These are phyloP conservation scores for Phymorhynchus buccinoides DNA, from an alignment of 1,140 invertebrate genomes.

Conservation along the genomic window DNA sequence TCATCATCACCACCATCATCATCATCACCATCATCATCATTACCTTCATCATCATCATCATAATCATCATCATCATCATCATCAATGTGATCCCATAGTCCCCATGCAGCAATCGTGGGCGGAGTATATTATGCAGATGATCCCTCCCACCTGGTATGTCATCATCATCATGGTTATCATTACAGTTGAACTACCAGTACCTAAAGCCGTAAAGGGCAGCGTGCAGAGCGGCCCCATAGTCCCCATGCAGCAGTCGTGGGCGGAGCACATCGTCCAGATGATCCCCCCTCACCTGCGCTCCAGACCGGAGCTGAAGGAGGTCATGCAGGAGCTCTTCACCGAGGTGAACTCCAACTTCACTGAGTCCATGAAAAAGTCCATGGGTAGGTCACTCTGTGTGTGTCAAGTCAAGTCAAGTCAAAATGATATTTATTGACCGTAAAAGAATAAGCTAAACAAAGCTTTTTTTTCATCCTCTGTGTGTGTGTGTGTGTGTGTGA, in stretches of 20 bases:
- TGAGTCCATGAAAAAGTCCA: slow-evolving; percentile 73
- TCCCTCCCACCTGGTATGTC: slow-evolving; percentile 52
- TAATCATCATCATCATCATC: neutral
- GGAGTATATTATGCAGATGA: slow-evolving; percentile 68
- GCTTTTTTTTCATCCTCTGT: no score
- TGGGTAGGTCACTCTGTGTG: slow-evolving; percentile 55
- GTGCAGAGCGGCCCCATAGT: slow-evolving; percentile 69
- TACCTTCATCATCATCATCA: neutral
- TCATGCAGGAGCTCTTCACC: slow-evolving; percentile 64
- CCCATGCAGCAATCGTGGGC: slow-evolving; percentile 57
- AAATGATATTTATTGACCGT: no score
- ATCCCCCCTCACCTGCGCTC: slow-evolving; percentile 66
- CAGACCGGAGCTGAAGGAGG: slow-evolving; percentile 55
- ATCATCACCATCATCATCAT: no score
- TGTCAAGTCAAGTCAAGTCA: neutral
- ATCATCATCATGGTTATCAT: neutral
- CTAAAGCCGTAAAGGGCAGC: slow-evolving; percentile 70
- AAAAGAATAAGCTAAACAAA: no score
- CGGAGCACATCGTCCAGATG: slow-evolving; percentile 67
- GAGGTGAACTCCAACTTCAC: slow-evolving; percentile 69
- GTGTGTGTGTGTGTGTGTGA: neutral
- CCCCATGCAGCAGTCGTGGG: slow-evolving; percentile 71
- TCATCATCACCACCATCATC: no score
- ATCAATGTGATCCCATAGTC: neutral
- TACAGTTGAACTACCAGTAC: slow-evolving; percentile 71